Evolutionary conservation across 2,797 vertebrate species (phyloP).

Genomic region (Halcyon chelicuti): DNA sequence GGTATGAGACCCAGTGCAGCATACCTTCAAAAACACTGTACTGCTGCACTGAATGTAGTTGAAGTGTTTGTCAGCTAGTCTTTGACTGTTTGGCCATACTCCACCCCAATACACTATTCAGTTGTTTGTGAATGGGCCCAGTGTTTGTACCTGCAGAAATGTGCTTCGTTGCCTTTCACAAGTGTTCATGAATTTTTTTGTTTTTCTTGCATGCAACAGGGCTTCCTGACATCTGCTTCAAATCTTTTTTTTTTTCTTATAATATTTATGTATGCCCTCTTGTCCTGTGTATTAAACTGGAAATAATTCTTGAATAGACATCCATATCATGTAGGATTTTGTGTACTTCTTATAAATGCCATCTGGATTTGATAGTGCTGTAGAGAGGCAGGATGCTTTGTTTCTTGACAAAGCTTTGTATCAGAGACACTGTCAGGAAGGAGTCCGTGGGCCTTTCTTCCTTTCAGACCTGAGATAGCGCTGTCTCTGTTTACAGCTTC

Average conservation of each 20-base stretch:
- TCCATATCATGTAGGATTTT: slow-evolving; percentile 66
- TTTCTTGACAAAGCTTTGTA: slow-evolving; percentile 30
- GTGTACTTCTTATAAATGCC: slow-evolving; percentile 50
- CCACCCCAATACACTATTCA: not conserved
- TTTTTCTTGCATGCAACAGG: not conserved
- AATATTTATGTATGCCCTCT: slow-evolving; percentile 72
- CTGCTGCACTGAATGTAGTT: not conserved
- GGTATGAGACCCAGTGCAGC: not conserved
- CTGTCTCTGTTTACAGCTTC: not conserved
- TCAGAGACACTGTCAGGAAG: slow-evolving; percentile 44
- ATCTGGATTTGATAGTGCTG: slow-evolving; percentile 70
- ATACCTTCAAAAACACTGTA: not conserved
- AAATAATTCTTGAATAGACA: slow-evolving; percentile 72
- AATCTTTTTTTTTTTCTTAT: slow-evolving; percentile 49
- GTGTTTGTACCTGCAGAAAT: slow-evolving; percentile 69
- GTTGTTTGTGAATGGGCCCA: slow-evolving; percentile 65
- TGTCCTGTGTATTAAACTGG: slow-evolving; percentile 71
- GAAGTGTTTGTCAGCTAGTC: not conserved
- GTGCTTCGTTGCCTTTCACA: slow-evolving; percentile 47
- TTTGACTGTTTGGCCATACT: not conserved
- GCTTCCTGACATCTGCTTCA: slow-evolving; percentile 79
- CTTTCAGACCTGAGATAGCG: not conserved
- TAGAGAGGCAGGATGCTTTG: slow-evolving; percentile 53
- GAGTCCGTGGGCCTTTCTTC: not conserved
- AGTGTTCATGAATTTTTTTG: slow-evolving; percentile 8